Percentiles rank a stretch among this genome's conserved stretches.
phyloP scores from a whole-genome alignment of 1,140 invertebrate genomes.

The Drosophila miranda region DNA sequence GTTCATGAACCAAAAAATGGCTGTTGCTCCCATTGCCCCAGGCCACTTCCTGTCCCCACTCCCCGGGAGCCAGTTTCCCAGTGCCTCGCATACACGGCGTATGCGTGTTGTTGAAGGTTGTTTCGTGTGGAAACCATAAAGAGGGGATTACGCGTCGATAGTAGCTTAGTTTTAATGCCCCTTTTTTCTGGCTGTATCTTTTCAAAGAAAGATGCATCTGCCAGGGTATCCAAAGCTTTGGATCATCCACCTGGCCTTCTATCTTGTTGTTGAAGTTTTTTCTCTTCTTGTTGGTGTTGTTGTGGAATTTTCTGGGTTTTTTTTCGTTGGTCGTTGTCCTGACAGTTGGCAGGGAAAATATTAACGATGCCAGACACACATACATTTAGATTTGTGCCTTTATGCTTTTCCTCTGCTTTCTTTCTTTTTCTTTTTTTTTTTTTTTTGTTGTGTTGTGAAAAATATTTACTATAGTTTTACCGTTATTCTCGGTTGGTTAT shows the following conservation, averaged over 20 bases:
- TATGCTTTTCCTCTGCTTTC: not conserved
- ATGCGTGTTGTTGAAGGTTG: conserved; percentile 41
- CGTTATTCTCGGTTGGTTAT: conserved; percentile 54
- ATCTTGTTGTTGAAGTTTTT: too few relatives aligned
- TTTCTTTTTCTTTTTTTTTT: not conserved
- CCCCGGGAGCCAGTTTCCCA: not conserved
- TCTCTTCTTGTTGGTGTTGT: conserved; percentile 10
- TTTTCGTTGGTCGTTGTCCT: conserved; percentile 32
- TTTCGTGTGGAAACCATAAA: too few relatives aligned
- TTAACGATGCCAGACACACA: conserved; percentile 47
- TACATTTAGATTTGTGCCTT: not conserved
- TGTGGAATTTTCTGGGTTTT: conserved; percentile 16
- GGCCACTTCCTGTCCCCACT: not conserved
- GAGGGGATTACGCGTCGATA: too few relatives aligned
- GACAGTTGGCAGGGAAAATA: conserved; percentile 61
- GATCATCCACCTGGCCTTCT: too few relatives aligned
- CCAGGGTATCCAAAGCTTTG: too few relatives aligned
- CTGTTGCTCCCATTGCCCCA: conserved; percentile 44
- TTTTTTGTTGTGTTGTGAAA: conserved; percentile 3
- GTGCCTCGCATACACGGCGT: conserved; percentile 60
- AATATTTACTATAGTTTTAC: conserved; percentile 57
- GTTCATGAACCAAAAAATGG: conserved; percentile 69
- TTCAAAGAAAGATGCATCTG: too few relatives aligned
- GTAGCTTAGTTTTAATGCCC: too few relatives aligned
- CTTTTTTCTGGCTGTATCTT: too few relatives aligned